These are phyloP conservation scores for Mythimna vitellina DNA, from an alignment of 2,888 invertebrate genomes.

Conservation along the genomic window DNA sequence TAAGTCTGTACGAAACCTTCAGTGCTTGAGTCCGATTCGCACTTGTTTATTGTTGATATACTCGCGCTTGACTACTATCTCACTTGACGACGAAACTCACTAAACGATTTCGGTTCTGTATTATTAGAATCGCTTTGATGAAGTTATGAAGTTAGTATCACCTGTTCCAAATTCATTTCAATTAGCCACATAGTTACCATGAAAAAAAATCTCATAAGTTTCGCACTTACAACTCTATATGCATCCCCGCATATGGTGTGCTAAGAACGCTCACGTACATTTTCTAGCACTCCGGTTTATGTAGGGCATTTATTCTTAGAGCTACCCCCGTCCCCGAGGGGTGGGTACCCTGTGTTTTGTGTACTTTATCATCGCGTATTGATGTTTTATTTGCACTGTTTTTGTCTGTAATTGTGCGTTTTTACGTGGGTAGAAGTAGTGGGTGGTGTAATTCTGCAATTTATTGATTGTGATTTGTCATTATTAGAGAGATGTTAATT, in stretches of 20 bases:
- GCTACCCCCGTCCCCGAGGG: conserved; percentile 74
- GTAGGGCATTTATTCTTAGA: conserved; percentile 90
- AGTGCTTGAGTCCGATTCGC: too few relatives aligned
- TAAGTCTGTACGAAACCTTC: too few relatives aligned
- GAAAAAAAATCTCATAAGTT: not conserved
- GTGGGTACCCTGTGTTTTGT: conserved; percentile 79
- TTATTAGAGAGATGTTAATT: not conserved
- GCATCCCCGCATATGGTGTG: conserved; percentile 78
- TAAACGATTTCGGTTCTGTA: too few relatives aligned
- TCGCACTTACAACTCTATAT: conserved; percentile 72
- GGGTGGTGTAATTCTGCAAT: conserved; percentile 13
- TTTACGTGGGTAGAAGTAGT: conserved; percentile 6
- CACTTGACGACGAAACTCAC: too few relatives aligned
- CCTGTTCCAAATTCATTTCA: too few relatives aligned
- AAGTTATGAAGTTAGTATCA: too few relatives aligned
- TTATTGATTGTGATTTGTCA: conserved; percentile 24
- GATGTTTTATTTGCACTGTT: conserved; percentile 74
- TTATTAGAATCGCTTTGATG: too few relatives aligned
- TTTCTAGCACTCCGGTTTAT: conserved; percentile 90
- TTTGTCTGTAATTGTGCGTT: conserved; percentile 57
- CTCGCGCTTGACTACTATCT: too few relatives aligned
- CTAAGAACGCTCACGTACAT: conserved; percentile 89
- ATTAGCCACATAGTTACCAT: too few relatives aligned
- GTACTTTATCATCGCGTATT: conserved; percentile 80
- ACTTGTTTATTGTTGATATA: too few relatives aligned